Percentiles rank a stretch among this genome's conserved stretches.
Conservation (phyloP, 2,797 vertebrate genomes). For the Podargus strigoides region DNA sequence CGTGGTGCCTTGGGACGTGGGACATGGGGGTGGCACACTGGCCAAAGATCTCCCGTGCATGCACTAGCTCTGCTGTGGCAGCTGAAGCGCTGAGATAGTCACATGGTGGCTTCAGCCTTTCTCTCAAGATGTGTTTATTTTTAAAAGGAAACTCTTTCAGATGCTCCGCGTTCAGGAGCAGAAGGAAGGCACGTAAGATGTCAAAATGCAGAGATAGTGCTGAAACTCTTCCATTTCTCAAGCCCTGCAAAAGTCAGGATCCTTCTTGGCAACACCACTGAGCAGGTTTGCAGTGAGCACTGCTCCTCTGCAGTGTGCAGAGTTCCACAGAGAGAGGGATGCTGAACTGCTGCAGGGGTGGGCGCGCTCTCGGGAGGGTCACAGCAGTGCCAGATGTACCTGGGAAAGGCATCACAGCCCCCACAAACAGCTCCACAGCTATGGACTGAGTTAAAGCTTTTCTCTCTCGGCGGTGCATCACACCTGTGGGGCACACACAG, state of each 20-base stretch:
- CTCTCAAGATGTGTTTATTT: neutral
- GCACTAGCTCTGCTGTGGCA: neutral
- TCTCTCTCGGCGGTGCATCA: too few relatives aligned
- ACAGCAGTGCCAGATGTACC: fast-evolving
- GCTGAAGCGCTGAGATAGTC: neutral
- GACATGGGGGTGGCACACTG: neutral
- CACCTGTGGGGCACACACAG: too few relatives aligned
- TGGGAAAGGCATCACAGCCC: too few relatives aligned
- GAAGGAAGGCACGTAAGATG: neutral
- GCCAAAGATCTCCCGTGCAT: fast-evolving
- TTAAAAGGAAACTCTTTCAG: neutral
- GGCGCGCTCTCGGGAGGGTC: neutral
- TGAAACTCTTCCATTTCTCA: neutral
- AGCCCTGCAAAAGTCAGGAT: neutral
- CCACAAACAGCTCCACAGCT: too few relatives aligned
- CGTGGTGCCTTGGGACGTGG: neutral
- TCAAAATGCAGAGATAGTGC: neutral
- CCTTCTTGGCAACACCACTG: too few relatives aligned
- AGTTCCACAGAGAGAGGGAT: neutral
- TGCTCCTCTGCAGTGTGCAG: neutral
- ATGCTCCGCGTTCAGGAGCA: neutral
- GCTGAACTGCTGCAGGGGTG: neutral
- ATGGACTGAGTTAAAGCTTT: too few relatives aligned
- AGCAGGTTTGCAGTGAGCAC: neutral
- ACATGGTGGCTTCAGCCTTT: neutral